phyloP scores from a whole-genome alignment of 2,888 invertebrate genomes.

The Protonemura montana region DNA sequence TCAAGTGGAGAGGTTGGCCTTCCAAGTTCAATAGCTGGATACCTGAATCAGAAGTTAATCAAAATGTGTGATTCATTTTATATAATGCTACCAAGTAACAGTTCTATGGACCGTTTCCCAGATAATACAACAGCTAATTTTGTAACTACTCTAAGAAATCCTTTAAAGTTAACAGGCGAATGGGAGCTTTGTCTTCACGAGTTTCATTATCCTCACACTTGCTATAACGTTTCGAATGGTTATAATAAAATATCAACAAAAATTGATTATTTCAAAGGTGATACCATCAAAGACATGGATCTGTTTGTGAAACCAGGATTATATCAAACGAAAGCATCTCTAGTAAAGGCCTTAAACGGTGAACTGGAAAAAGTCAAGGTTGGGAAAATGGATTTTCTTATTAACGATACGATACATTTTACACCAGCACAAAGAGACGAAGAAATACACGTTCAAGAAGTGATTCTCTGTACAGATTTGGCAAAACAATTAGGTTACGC shows the following conservation, averaged over 20 bases:
- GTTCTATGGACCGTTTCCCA: slow-evolving; percentile 51
- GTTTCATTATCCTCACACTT: slow-evolving; percentile 49
- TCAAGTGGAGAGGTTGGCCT: slow-evolving; percentile 53
- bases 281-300: neutral
- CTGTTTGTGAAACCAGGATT: too few species aligned
- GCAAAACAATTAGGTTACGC: too few species aligned
- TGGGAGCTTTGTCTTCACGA: slow-evolving; percentile 52
- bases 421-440: too few species aligned
- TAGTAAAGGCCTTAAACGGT: too few species aligned
- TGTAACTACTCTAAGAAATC: slow-evolving; percentile 51
- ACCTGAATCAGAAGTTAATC: slow-evolving; percentile 34
- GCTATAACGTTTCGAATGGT: neutral
- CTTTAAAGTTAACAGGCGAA: slow-evolving; percentile 49
- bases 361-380: too few species aligned
- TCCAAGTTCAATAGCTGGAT: slow-evolving; percentile 51
- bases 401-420: too few species aligned
- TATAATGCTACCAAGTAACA: slow-evolving; percentile 51
- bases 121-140: slow-evolving; percentile 52
- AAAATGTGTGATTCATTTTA: slow-evolving; percentile 50
- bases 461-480: neutral
- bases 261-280: neutral
- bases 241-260: slow-evolving; percentile 15
- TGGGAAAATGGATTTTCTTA: too few species aligned
- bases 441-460: neutral
- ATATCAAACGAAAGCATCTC: too few species aligned